These are phyloP conservation scores for Tragelaphus buxtoni DNA, from an alignment of 2,113 vertebrate species.

Conservation along the genomic window DNA sequence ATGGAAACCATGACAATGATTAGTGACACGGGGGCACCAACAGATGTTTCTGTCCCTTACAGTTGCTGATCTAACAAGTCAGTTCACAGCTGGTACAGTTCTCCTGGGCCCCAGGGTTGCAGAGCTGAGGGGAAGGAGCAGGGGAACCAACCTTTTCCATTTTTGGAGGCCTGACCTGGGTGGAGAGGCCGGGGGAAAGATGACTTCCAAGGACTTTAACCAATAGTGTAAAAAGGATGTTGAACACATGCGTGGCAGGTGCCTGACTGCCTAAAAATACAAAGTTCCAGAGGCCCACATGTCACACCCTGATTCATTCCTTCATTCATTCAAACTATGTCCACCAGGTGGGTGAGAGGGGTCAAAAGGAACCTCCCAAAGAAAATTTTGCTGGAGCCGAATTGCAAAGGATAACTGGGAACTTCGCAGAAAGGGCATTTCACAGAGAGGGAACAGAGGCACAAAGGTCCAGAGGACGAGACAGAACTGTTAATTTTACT, in stretches of 20 bases:
- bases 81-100: conserved; percentile 67
- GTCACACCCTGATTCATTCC: neutral
- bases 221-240: neutral
- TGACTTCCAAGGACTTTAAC: neutral
- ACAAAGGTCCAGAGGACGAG: neutral
- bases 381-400: neutral
- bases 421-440: neutral
- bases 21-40: conserved; percentile 68
- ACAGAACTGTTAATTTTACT: neutral
- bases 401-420: neutral
- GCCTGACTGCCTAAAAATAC: neutral
- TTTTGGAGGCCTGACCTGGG: neutral
- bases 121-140: neutral
- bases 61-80: conserved; percentile 75
- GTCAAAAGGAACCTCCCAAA: neutral
- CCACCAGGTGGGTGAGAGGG: neutral
- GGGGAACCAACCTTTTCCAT: neutral
- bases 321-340: neutral
- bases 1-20: conserved; percentile 67
- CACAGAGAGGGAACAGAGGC: neutral
- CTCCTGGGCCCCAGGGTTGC: conserved; percentile 4
- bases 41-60: conserved; percentile 76
- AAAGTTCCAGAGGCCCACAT: neutral
- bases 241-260: neutral
- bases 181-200: neutral